A percentile compares a stretch with the other conserved stretches of the same genome.
These are phyloP conservation scores for Cliona cf. orientalis DNA, from an alignment of 37 sponge, comb jelly and placozoan genomes.

Conservation along the genomic window DNA sequence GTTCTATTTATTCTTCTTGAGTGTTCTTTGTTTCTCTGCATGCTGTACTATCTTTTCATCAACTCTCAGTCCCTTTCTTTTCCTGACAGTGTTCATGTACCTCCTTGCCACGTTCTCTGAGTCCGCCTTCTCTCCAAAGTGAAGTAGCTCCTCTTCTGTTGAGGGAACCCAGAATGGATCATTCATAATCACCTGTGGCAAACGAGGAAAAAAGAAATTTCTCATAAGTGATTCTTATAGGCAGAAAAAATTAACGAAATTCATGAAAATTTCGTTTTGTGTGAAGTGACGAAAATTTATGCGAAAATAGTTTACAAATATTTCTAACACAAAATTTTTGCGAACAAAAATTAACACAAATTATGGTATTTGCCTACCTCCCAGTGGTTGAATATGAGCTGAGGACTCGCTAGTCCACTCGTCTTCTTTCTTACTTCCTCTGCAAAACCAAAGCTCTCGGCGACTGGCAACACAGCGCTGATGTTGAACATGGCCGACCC, in stretches of 20 bases:
- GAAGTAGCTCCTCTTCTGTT: conserved; percentile 94
- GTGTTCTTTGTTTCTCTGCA: conserved; percentile 97
- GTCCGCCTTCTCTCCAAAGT: conserved; percentile 98
- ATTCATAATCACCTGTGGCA: conserved; percentile 64
- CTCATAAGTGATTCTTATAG: too few relatives aligned
- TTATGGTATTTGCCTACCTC: conserved; percentile 87
- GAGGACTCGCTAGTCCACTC: conserved; percentile 96
- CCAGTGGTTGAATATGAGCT: conserved; percentile 98
- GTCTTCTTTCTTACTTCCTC: conserved; percentile 97
- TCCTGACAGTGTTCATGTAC: conserved; percentile 91
- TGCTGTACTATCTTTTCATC: conserved; percentile 93
- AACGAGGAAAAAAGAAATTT: background rate
- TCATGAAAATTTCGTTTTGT: background rate
- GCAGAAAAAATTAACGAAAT: too few relatives aligned
- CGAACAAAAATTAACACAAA: too few relatives aligned
- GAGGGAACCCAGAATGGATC: conserved; percentile 99
- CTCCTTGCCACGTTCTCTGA: conserved; percentile 88
- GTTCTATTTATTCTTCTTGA: conserved; percentile 47
- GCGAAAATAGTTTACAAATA: background rate
- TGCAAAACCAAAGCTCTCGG: conserved; percentile 98
- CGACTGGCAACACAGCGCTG: conserved; percentile 90
- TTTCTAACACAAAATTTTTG: background rate
- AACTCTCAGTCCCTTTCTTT: conserved; percentile 87
- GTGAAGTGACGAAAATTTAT: background rate
- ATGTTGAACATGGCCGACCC: conserved; percentile 88